Evolutionary conservation across 2,888 invertebrate species (phyloP).

Genomic region (Leistus spinibarbis): DNA sequence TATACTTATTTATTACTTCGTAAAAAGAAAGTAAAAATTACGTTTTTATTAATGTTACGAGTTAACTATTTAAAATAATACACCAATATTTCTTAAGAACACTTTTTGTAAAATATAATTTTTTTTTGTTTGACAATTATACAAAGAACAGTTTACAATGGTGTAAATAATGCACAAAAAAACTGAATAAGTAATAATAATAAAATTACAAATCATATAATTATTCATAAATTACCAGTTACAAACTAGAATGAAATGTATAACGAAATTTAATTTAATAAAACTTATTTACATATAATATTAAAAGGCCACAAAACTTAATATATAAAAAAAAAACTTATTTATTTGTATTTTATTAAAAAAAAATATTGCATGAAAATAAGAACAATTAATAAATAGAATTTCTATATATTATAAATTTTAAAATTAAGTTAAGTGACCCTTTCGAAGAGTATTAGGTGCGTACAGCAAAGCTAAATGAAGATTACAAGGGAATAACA

Average conservation of each 20-base stretch:
- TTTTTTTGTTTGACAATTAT: slow-evolving; percentile 32
- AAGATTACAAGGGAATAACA: background rate
- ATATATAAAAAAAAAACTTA: background rate
- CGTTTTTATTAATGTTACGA: too few relatives aligned
- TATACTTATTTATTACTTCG: too few relatives aligned
- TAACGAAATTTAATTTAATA: slow-evolving; percentile 15
- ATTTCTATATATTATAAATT: background rate
- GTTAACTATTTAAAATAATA: too few relatives aligned
- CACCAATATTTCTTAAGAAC: background rate
- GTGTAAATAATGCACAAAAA: slow-evolving; percentile 36
- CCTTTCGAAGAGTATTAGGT: background rate
- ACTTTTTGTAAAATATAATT: slow-evolving; percentile 35
- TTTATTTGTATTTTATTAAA: background rate
- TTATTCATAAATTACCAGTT: slow-evolving; percentile 20
- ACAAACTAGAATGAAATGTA: slow-evolving; percentile 30
- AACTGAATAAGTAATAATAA: slow-evolving; percentile 23
- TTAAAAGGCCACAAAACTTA: background rate
- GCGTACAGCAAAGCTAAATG: background rate
- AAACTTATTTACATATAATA: background rate
- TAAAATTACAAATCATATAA: slow-evolving; percentile 20
- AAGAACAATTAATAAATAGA: background rate
- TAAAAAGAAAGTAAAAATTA: too few relatives aligned
- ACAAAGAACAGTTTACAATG: slow-evolving; percentile 36
- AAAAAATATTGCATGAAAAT: background rate
- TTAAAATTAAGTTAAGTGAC: background rate